Evolutionary conservation across 1,140 invertebrate species (phyloP), one percentile per base, ranked within the genome.

Genomic region (Psix sp.): DNA sequence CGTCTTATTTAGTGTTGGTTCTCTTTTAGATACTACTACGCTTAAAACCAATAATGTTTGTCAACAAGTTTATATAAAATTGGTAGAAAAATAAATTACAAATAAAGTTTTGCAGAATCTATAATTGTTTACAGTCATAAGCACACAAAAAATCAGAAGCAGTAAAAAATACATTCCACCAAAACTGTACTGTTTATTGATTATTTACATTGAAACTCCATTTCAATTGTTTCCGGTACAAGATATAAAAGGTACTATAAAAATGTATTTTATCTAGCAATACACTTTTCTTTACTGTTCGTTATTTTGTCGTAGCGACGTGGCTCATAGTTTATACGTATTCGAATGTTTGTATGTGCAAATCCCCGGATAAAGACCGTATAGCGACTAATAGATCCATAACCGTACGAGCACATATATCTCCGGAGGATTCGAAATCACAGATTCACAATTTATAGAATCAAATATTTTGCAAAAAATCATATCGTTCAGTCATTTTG

Each of bases 401-500:
- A 35, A 35, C 33, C 33, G 13, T 35, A 11, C 33, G n/a, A 35
- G 33, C 33, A 35, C 11, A 35, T 36, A 49, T 17, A 49, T 49
- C 21, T 49, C 24, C 42, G 42, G 45, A 35, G 48, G 48, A 51
- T 52, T 52, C 24, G 40, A 52, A 33, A 52, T 40, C 49, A 52
- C 10, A 52, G 24, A 52, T 29, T 20, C 18, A 29, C 49, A 29
- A 52, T 52, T 52, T 52, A 52, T 52, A 31, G 49, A 52, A 45
- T 45, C 42, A 45, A 45, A 45, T 45, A 45, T 29, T 45, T 45
- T 21, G 29, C 20, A 45, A 29, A 45, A 45, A 45, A 21, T 52
- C 21, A 31, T 40, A 40, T 40, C 36, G 10, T n/a, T 40, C 40
- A 38, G 33, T 35, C 33, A 5, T 13, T 35, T 14, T 11, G 33